Percentiles rank a stretch among this genome's conserved stretches.
phyloP scores from a whole-genome alignment of 2,888 invertebrate species.

The Melinaea menophilus region DNA sequence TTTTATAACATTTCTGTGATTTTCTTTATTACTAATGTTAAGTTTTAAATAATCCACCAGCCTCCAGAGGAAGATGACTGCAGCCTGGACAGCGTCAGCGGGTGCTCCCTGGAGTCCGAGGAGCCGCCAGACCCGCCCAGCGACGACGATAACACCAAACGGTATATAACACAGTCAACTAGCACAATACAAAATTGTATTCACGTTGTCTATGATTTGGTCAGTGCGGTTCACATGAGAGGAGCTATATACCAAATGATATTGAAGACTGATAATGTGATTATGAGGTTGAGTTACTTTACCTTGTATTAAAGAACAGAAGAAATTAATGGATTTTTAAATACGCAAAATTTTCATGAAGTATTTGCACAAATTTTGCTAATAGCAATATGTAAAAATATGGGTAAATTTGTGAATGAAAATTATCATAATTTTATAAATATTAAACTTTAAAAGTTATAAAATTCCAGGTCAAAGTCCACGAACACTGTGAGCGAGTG shows the following conservation, averaged over 20 bases:
- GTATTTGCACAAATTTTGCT: too few relatives aligned
- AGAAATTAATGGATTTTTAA: too few relatives aligned
- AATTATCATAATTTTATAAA: background rate
- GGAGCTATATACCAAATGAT: too few relatives aligned
- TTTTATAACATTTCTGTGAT: too few relatives aligned
- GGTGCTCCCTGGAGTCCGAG: constrained; percentile 63
- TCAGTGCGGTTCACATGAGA: background rate
- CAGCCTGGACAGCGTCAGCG: constrained; percentile 66
- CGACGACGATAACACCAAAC: constrained; percentile 50
- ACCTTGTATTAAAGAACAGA: too few relatives aligned
- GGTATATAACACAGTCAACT: too few relatives aligned
- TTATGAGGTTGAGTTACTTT: too few relatives aligned
- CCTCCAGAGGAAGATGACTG: constrained; percentile 63
- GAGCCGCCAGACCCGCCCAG: constrained; percentile 40
- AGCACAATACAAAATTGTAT: background rate
- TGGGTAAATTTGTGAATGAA: too few relatives aligned
- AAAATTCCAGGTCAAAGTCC: constrained; percentile 52
- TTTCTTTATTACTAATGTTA: too few relatives aligned
- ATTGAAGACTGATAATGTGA: too few relatives aligned
- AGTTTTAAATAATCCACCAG: constrained; percentile 30
- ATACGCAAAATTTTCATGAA: too few relatives aligned
- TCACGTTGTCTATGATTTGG: background rate
- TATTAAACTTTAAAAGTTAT: background rate
- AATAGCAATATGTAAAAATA: too few relatives aligned
- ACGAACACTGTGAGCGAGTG: constrained; percentile 59